Base-by-base conservation (phyloP, 2,888 invertebrate species). In the Mythimna vitellina region DNA sequence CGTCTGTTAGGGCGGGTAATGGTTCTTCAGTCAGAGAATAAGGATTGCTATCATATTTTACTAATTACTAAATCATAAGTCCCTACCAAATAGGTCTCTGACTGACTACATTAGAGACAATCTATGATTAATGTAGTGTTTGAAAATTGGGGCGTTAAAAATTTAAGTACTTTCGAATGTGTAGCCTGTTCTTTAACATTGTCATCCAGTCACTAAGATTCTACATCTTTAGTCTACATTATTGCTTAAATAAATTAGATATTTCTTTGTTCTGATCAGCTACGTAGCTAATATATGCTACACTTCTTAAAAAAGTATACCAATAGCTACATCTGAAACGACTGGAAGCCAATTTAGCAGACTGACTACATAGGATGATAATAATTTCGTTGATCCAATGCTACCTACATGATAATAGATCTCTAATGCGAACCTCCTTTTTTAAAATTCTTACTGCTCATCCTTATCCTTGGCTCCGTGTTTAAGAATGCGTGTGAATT, bases 391-490 rank as follows among this genome's bases (percentile, higher is more conserved):
- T 56, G 25, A 60, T 66, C 56, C 22, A 62, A 68, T 32, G 56
- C 22, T 49, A 38, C 14, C 57, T 60, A 68, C 49, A 70, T 70
- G 58, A 63, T 49, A 67, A 73, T 71, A 67, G 63, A 70, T 66
- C 67, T 80, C 73, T 73, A 84, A 82, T 73, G 64, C 79, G 74
- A 86, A 83, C 86, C 82, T 81, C 84, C 78, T 53, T 29, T 46
- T 42, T 32, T 20, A 22, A 9, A 63, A 56, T 42, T 12, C 73
- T 96, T 97, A 98, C 95, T 98, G 98, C 91, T 99, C 99, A 94
- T 99, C 99, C 94, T 99, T 99, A 87, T 99, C 99, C 96, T 99
- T 99, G 89, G 99, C 99, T 64, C 99, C 99, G 89, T 99, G 99
- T 93, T 99, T 99, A 87, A 99, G 97, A 91, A 99, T 99, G 90